phyloP scores from a whole-genome alignment of 2,888 invertebrate species.

The Andrena marginata region DNA sequence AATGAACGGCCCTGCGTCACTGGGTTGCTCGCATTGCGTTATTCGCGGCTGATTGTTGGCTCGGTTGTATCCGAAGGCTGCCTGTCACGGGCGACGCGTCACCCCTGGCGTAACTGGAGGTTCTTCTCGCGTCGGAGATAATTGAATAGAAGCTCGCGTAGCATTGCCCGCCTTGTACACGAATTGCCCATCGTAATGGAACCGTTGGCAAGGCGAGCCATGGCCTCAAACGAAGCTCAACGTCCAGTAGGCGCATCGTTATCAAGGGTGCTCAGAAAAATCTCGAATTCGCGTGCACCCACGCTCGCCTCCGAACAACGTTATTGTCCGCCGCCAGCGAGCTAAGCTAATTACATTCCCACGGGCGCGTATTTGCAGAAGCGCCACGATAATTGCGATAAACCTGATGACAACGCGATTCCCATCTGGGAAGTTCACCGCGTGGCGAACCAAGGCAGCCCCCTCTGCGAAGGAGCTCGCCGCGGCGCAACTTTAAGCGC shows the following conservation, averaged over 20 bases:
- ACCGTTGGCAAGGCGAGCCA: no score
- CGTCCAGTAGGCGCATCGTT: background rate
- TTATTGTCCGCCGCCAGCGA: slow-evolving; percentile 42
- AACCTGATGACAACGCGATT: slow-evolving; percentile 73
- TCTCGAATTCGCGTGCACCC: slow-evolving; percentile 35
- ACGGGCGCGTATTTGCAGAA: slow-evolving; percentile 48
- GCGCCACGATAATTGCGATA: slow-evolving; percentile 72
- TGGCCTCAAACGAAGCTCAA: background rate
- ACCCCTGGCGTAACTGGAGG: background rate
- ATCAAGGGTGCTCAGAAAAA: slow-evolving; percentile 27
- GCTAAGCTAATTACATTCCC: slow-evolving; percentile 60
- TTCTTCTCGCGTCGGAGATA: no score
- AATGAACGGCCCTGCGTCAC: slow-evolving; percentile 15
- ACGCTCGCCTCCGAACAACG: slow-evolving; percentile 28
- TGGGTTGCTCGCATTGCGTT: background rate
- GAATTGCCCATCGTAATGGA: no score
- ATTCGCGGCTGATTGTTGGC: slow-evolving; percentile 1
- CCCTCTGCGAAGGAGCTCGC: background rate
- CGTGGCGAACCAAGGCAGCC: slow-evolving; percentile 31
- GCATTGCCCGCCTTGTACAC: background rate
- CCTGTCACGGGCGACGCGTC: background rate
- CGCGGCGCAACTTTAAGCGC: slow-evolving; percentile 13
- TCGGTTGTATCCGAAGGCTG: background rate
- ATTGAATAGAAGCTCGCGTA: background rate
- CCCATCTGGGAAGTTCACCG: slow-evolving; percentile 65